These are phyloP conservation scores for Steatocranus sp. DNA, from an alignment of 2,797 vertebrate species.

Conservation along the genomic window DNA sequence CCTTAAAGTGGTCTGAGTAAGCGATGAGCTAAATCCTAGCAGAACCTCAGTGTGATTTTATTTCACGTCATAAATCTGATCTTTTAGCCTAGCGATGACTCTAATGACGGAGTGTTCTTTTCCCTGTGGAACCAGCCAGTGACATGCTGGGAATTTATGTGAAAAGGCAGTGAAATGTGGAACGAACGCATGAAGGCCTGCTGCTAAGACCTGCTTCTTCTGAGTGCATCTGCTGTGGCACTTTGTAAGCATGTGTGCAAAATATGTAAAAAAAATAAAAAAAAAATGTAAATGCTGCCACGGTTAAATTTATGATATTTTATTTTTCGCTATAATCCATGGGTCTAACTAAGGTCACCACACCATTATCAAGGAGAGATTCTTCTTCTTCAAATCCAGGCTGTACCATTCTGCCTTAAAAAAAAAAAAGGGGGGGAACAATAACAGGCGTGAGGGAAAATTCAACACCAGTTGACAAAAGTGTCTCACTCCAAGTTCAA, in stretches of 20 bases:
- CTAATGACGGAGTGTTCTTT: constrained; percentile 29
- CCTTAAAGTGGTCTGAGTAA: constrained; percentile 37
- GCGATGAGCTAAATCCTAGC: constrained; percentile 35
- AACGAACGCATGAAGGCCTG: background rate
- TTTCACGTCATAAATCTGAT: constrained; percentile 66
- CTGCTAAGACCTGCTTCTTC: background rate
- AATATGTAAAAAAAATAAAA: background rate
- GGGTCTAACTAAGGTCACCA: background rate
- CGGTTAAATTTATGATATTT: background rate
- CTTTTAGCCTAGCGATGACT: constrained; percentile 43
- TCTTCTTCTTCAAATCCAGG: background rate
- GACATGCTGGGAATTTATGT: constrained; percentile 49
- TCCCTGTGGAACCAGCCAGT: constrained; percentile 31
- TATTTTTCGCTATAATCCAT: background rate
- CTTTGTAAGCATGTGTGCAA: background rate
- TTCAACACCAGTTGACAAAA: background rate
- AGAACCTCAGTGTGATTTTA: constrained; percentile 47
- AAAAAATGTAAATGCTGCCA: background rate
- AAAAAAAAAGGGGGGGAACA: background rate
- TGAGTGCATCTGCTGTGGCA: background rate
- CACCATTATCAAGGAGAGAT: background rate
- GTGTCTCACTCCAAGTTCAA: background rate
- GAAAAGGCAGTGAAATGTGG: constrained; percentile 31
- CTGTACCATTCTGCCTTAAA: background rate
- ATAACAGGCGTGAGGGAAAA: background rate